Conservation (phyloP, 2,888 invertebrate genomes). For the Hylaea fasciaria region DNA sequence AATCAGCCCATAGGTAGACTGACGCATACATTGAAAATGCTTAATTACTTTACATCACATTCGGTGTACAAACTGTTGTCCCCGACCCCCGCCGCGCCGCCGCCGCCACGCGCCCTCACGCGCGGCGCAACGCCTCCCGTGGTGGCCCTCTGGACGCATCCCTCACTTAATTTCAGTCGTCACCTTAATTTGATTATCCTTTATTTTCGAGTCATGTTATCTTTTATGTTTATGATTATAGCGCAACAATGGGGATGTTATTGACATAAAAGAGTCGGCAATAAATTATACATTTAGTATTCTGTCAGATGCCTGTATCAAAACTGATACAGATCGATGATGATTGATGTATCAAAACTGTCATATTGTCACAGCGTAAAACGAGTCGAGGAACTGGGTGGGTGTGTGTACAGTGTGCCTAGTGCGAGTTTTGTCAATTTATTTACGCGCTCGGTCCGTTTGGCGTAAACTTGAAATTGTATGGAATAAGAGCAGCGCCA, state of each 20-base stretch:
- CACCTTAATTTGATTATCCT: slow-evolving; percentile 26
- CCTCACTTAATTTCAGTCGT: slow-evolving; percentile 18
- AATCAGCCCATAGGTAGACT: not conserved
- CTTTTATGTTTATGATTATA: slow-evolving; percentile 13
- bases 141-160: slow-evolving; percentile 15
- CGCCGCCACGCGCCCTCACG: not conserved
- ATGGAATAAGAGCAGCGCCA: too few relatives aligned
- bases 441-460: too few relatives aligned
- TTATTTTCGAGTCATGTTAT: slow-evolving; percentile 20
- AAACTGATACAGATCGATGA: too few relatives aligned
- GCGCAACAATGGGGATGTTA: slow-evolving; percentile 10
- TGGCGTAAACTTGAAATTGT: too few relatives aligned
- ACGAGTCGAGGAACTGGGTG: too few relatives aligned
- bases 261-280: slow-evolving; percentile 4
- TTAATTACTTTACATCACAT: not conserved
- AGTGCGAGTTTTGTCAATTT: too few relatives aligned
- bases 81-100: not conserved
- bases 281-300: not conserved
- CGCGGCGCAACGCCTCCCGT: not conserved
- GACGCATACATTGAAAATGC: not conserved
- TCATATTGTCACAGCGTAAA: too few relatives aligned
- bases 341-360: too few relatives aligned
- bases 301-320: too few relatives aligned
- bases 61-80: not conserved
- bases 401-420: too few relatives aligned